Percentiles rank a stretch among this genome's conserved stretches.
phyloP scores from a whole-genome alignment of 2,888 invertebrate species.

The Spilarctia lutea region DNA sequence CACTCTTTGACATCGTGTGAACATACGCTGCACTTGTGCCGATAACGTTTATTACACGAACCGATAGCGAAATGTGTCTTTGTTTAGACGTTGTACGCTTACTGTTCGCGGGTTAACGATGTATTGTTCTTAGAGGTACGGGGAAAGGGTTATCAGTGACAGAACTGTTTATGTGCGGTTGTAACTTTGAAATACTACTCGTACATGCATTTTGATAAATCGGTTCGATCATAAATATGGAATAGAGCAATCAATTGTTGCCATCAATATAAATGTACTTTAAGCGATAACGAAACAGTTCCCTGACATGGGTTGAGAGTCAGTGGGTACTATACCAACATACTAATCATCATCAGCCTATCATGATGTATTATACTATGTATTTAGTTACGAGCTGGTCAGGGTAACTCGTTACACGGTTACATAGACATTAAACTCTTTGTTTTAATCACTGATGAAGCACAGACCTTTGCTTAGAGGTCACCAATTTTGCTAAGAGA shows the following conservation, averaged over 20 bases:
- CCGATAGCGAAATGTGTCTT: conserved; percentile 50
- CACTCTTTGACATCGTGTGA: conserved; percentile 34
- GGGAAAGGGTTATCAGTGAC: conserved; percentile 6
- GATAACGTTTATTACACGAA: conserved; percentile 56
- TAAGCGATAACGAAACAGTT: background rate
- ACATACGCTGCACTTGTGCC: conserved; percentile 52
- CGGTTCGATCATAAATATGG: background rate
- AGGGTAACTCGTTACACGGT: background rate
- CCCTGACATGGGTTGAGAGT: background rate
- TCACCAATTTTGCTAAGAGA: too few relatives aligned
- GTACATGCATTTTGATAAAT: background rate
- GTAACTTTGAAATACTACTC: conserved; percentile 1
- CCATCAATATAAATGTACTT: background rate
- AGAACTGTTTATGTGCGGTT: background rate
- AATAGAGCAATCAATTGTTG: background rate
- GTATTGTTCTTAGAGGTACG: conserved; percentile 15
- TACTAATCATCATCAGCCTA: too few relatives aligned
- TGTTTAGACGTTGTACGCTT: conserved; percentile 31
- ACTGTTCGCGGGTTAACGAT: background rate
- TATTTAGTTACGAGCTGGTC: background rate
- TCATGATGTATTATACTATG: background rate
- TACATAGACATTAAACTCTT: background rate
- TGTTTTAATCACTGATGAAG: too few relatives aligned
- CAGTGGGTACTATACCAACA: background rate
- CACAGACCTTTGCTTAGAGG: too few relatives aligned